Evolutionary conservation across 2,797 vertebrate genomes (phyloP), one percentile per base, ranked within the genome.

Genomic region (Malurus splendens): DNA sequence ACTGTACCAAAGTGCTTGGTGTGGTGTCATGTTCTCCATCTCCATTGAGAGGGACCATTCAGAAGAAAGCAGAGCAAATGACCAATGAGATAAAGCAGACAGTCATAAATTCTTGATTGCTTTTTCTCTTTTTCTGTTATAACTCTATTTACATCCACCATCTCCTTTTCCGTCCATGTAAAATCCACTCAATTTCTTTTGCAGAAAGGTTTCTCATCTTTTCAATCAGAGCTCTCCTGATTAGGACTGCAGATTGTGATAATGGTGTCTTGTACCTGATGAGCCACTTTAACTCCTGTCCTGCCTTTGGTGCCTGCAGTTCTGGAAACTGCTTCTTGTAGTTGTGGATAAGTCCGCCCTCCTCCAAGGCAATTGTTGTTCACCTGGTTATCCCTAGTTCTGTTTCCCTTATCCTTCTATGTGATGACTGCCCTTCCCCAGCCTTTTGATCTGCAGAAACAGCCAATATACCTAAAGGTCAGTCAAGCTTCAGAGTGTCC

Each of bases 401-500:
- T 52, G 9, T 61, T 70, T 82, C 28, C 7, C 13, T 76, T 24
- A 27, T 42, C 15, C 19, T 86, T 54, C 22, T 32, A 2, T 12
- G 4, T 0, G 2, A 23, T 0, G 0, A 24, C 14, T 86, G 24
- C 15, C 12, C 4, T 61, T 13, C 12, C 25, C n/a, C 18, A 66
- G 24, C 13, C 9, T 88, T 85, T 59, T 74, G 33, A 10, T n/a
- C 9, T 71, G 33, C 12, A 77, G 57, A 41, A 73, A 61, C 5
- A 76, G 17, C 12, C 24, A 70, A 10, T 12, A 24, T 55, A 56
- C 15, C 38, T 79, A 18, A 41, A 61, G 3, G 17, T 33, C 19
- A 47, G 3, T 45, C 27, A 73, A 19, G 27, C 4, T 32, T 8
- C 28, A 50, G 7, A 10, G 7, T 5, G 1, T 6, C 16, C 28